Percentiles rank a stretch among this genome's conserved stretches.
These are phyloP conservation scores for Drosophila sp. DNA, from an alignment of 1,140 invertebrate species.

Conservation along the genomic window DNA sequence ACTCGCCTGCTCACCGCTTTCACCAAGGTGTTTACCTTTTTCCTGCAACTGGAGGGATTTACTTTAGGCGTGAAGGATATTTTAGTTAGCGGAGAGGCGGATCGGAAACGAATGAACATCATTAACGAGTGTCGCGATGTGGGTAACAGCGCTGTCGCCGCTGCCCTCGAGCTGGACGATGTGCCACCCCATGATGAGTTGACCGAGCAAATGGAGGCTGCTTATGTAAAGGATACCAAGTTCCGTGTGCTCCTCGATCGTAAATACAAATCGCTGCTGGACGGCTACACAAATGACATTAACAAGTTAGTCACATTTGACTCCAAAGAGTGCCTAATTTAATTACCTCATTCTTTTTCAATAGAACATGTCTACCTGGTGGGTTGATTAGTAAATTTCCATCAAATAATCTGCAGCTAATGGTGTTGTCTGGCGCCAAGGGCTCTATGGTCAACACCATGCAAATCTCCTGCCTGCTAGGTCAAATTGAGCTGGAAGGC, in stretches of 20 bases:
- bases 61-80: constrained; percentile 98
- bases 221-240: constrained; percentile 90
- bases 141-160: constrained; percentile 87
- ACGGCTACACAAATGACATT: constrained; percentile 95
- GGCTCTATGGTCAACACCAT: constrained; percentile 98
- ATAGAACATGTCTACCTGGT: constrained; percentile 89
- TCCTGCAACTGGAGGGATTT: constrained; percentile 96
- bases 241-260: constrained; percentile 92
- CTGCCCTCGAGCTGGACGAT: constrained; percentile 89
- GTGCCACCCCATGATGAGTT: constrained; percentile 86
- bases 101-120: constrained; percentile 89
- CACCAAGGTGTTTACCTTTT: constrained; percentile 95
- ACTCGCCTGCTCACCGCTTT: constrained; percentile 94
- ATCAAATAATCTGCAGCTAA: constrained; percentile 97
- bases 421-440: constrained; percentile 99
- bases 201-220: constrained; percentile 89
- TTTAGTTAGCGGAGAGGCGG: constrained; percentile 90
- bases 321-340: not conserved
- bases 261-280: constrained; percentile 93
- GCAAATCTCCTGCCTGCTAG: constrained; percentile 98
- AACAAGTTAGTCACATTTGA: constrained; percentile 87
- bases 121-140: constrained; percentile 88
- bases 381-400: constrained; percentile 96
- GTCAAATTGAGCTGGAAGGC: constrained; percentile 99
- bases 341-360: not conserved